A percentile compares a stretch with the other conserved stretches of the same genome.
Conservation (phyloP, 2,888 invertebrate genomes). For the Norana najaformis region DNA sequence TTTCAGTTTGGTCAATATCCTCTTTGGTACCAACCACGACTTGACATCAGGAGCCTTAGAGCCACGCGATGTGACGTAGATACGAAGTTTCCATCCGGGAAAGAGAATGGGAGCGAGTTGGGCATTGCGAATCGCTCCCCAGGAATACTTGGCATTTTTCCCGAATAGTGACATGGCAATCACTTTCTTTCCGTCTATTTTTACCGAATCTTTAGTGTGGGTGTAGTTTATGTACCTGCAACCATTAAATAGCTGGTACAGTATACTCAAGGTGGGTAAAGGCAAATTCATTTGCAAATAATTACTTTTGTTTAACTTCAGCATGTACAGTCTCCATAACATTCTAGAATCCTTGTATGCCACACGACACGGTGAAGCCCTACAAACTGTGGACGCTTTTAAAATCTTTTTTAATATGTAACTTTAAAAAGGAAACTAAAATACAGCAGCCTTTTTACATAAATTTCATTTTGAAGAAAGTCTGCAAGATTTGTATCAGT, state of each 20-base stretch:
- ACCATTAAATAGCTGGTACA: too few relatives aligned
- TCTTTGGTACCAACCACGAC: background rate
- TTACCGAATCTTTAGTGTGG: background rate
- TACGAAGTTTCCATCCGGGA: constrained; percentile 40
- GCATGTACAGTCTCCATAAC: too few relatives aligned
- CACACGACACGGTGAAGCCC: too few relatives aligned
- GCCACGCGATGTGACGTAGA: constrained; percentile 32
- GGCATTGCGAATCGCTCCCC: constrained; percentile 41
- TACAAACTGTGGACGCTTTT: too few relatives aligned
- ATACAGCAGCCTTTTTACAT: too few relatives aligned
- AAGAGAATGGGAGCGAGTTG: constrained; percentile 38
- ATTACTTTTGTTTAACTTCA: too few relatives aligned
- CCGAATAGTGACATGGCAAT: constrained; percentile 41
- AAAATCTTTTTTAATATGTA: too few relatives aligned
- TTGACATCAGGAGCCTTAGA: background rate
- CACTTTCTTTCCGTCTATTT: constrained; percentile 33
- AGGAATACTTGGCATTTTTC: constrained; percentile 27
- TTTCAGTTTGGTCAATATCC: constrained; percentile 2
- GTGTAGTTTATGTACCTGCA: constrained; percentile 7
- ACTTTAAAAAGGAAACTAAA: too few relatives aligned
- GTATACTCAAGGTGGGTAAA: background rate
- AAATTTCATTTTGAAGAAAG: too few relatives aligned
- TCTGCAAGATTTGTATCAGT: too few relatives aligned
- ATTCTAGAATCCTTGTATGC: too few relatives aligned
- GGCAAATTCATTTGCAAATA: background rate